A percentile compares a stretch with the other conserved stretches of the same genome.
Evolutionary conservation across 2,888 invertebrate genomes (phyloP).

Genomic region (Liopterus haemorrhoidalis): DNA sequence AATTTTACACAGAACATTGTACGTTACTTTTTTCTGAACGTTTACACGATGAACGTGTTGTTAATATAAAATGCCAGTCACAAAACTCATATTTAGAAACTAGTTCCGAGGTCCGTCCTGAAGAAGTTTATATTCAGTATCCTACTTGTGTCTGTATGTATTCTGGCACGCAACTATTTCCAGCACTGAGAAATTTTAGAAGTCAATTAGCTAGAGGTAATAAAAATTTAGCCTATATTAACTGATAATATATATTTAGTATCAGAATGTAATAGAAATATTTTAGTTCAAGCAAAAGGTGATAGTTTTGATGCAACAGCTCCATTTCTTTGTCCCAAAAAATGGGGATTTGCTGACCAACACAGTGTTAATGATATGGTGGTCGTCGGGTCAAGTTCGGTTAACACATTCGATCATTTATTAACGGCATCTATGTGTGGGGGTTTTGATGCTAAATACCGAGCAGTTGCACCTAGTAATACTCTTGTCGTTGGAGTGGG

Average conservation of each 20-base stretch:
- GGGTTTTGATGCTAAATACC: conserved; percentile 65
- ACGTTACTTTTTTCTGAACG: conserved; percentile 75
- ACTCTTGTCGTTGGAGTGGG: conserved; percentile 73
- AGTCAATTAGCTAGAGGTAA: conserved; percentile 75
- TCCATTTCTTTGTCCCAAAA: conserved; percentile 67
- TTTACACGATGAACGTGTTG: conserved; percentile 74
- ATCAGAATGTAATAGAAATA: conserved; percentile 6
- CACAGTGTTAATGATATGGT: conserved; percentile 70
- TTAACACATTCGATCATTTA: conserved; percentile 81
- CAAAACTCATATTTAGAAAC: conserved; percentile 49
- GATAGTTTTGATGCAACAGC: conserved; percentile 52
- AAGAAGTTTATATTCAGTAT: conserved; percentile 73
- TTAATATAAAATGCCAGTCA: conserved; percentile 72
- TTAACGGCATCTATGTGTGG: conserved; percentile 72
- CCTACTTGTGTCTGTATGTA: conserved; percentile 65
- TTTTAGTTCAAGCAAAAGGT: conserved; percentile 64
- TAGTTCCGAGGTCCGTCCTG: conserved; percentile 43
- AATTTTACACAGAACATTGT: conserved; percentile 86
- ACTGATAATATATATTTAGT: not conserved
- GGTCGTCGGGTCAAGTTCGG: conserved; percentile 64
- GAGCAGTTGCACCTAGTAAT: conserved; percentile 69
- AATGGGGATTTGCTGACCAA: conserved; percentile 80
- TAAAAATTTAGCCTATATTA: conserved; percentile 1
- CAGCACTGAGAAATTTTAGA: conserved; percentile 70
- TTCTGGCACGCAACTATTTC: conserved; percentile 72